Percentiles rank a stretch among this genome's conserved stretches.
phyloP scores from a whole-genome alignment of 2,113 vertebrate species.

The Dinomys branickii region DNA sequence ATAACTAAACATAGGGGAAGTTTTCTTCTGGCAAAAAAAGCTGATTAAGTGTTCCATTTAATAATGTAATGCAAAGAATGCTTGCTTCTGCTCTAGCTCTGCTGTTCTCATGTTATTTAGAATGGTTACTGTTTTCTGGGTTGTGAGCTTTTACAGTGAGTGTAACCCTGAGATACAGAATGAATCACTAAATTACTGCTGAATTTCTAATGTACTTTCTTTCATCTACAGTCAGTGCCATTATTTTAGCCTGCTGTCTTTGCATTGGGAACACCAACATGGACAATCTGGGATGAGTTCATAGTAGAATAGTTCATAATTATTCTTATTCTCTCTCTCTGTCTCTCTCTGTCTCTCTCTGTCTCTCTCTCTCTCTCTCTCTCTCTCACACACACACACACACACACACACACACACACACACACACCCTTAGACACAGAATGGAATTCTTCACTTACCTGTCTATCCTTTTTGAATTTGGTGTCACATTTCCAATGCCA shows the following conservation, averaged over 20 bases:
- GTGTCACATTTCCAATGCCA: background rate
- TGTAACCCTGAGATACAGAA: constrained; percentile 51
- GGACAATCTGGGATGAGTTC: background rate
- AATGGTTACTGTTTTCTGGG: constrained; percentile 60
- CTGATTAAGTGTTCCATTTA: constrained; percentile 84
- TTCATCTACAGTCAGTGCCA: background rate
- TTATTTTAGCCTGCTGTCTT: constrained; percentile 17
- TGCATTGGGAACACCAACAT: background rate
- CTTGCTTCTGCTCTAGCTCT: constrained; percentile 66
- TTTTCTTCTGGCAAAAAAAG: constrained; percentile 76
- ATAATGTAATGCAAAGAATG: constrained; percentile 75
- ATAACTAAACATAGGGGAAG: constrained; percentile 70
- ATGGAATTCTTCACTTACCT: background rate
- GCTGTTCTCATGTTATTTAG: constrained; percentile 42
- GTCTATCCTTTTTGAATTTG: background rate
- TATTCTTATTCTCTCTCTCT: background rate
- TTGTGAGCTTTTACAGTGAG: background rate
- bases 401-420: background rate
- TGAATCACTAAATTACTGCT: constrained; percentile 43
- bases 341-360: background rate
- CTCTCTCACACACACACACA: background rate
- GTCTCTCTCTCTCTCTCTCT: background rate
- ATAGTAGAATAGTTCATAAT: constrained; percentile 40
- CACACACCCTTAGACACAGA: background rate
- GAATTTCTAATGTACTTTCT: constrained; percentile 40